Evolutionary conservation across 2,113 vertebrate genomes (phyloP).

Genomic region (Typhlomys cinereus): DNA sequence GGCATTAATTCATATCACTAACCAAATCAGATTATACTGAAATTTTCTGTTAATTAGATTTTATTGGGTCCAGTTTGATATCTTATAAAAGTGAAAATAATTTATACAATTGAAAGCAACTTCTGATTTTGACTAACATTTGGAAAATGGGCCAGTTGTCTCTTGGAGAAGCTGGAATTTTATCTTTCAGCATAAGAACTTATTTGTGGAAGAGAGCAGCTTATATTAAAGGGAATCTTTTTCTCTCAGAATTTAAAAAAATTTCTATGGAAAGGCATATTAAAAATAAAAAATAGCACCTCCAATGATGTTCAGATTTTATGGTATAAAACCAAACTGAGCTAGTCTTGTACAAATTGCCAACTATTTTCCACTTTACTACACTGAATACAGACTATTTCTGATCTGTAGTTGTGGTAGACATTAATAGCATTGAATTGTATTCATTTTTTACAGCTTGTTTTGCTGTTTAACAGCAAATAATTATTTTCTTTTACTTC

Average conservation of each 20-base stretch:
- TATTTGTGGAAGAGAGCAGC: not conserved
- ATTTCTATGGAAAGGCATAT: constrained; percentile 20
- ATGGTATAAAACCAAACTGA: constrained; percentile 23
- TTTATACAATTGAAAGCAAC: not conserved
- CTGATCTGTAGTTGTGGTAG: not conserved
- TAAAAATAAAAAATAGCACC: too few species aligned
- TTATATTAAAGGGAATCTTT: not conserved
- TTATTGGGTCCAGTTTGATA: not conserved
- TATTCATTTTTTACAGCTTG: not conserved
- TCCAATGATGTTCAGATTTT: constrained; percentile 13
- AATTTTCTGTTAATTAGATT: constrained; percentile 8
- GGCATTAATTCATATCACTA: constrained; percentile 10
- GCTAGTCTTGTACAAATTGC: not conserved
- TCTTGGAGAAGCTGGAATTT: constrained; percentile 28
- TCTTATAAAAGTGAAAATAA: constrained; percentile 8
- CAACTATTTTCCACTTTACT: not conserved
- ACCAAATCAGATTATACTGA: not conserved
- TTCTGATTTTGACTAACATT: constrained; percentile 27
- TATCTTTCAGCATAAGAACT: not conserved
- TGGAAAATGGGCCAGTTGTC: not conserved
- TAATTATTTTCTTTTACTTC: constrained; percentile 7
- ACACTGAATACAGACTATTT: not conserved
- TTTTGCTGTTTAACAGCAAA: not conserved
- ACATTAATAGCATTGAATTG: not conserved
- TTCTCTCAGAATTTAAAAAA: not conserved